Evolutionary conservation across 2,113 vertebrate species (phyloP).

Genomic region (Sinocyclocheilus anophthalmus): DNA sequence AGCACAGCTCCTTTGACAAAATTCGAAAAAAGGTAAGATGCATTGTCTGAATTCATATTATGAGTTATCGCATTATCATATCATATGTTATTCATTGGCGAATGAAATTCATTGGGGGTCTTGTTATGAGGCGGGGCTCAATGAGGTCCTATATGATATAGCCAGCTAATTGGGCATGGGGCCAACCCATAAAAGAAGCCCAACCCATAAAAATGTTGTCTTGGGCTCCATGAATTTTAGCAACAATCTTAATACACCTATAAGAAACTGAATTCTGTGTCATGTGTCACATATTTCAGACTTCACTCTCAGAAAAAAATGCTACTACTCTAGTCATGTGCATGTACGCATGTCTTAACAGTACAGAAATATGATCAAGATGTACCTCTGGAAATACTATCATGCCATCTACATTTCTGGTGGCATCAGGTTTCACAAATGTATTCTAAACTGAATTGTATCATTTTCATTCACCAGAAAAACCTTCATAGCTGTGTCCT

Average conservation of each 20-base stretch:
- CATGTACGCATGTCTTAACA: not conserved
- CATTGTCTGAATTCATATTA: not conserved
- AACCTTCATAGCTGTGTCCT: conserved; percentile 46
- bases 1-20: conserved; percentile 41
- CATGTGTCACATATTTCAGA: not conserved
- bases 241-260: not conserved
- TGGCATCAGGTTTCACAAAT: not conserved
- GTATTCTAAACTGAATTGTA: not conserved
- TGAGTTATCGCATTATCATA: not conserved
- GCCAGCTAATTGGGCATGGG: not conserved
- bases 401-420: not conserved
- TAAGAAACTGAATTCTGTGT: not conserved
- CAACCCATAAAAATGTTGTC: not conserved
- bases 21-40: conserved; percentile 43
- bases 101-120: not conserved
- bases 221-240: not conserved
- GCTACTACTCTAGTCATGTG: not conserved
- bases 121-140: not conserved
- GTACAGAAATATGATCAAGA: not conserved
- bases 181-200: not conserved
- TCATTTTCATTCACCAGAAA: conserved; percentile 28
- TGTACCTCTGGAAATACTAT: not conserved
- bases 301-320: not conserved
- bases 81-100: not conserved
- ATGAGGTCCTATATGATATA: not conserved